Percentiles rank a stretch among this genome's conserved stretches.
Conservation (phyloP, 2,797 vertebrate genomes). For the Petrocephalus sullivani region DNA sequence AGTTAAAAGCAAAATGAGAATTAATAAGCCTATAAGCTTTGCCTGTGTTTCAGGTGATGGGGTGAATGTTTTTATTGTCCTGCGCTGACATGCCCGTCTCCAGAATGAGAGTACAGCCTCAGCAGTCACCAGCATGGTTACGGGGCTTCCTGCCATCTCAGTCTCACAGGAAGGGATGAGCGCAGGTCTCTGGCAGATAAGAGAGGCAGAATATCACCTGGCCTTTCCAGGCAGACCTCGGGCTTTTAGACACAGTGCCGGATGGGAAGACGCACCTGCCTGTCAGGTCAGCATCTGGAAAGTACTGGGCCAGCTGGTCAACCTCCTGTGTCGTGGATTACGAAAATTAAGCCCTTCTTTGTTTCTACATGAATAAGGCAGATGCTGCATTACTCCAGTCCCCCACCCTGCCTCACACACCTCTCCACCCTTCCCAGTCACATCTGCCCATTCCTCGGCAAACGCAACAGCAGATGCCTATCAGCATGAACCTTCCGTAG, state of each 20-base stretch:
- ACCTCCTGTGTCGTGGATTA: not conserved
- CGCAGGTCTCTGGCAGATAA: not conserved
- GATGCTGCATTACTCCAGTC: not conserved
- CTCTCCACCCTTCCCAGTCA: not conserved
- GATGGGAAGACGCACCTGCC: not conserved
- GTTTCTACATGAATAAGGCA: not conserved
- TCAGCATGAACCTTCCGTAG: not conserved
- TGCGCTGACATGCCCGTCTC: not conserved
- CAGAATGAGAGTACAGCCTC: not conserved
- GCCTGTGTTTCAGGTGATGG: not conserved
- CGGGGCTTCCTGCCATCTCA: not conserved
- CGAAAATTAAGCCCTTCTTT: not conserved
- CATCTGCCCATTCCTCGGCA: not conserved
- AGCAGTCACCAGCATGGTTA: not conserved
- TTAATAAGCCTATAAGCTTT: not conserved
- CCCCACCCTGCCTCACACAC: not conserved
- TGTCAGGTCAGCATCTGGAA: not conserved
- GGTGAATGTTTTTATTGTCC: not conserved
- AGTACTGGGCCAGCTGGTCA: not conserved
- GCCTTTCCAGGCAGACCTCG: not conserved
- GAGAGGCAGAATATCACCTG: not conserved
- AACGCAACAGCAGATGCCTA: not conserved
- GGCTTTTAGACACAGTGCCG: not conserved
- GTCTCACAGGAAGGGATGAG: not conserved
- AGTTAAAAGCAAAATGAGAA: not conserved